Conservation (phyloP, 1,140 invertebrate species). For the Carcinoscorpius rotundicauda region DNA sequence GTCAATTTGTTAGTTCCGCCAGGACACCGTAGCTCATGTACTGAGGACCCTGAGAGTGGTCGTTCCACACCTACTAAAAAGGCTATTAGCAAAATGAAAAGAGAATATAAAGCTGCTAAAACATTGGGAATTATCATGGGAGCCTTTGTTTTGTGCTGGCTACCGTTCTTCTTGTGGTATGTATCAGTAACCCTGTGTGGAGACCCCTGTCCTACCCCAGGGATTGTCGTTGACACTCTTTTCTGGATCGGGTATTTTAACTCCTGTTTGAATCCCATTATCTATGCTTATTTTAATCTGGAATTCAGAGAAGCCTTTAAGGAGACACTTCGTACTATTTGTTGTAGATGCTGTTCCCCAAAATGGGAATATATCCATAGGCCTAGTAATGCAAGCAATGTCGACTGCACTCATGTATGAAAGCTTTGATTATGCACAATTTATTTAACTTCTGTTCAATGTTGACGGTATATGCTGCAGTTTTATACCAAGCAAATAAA, state of each 20-base stretch:
- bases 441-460: too few relatives aligned
- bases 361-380: too few relatives aligned
- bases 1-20: conserved; percentile 10
- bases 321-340: conserved; percentile 77
- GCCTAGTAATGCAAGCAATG: too few relatives aligned
- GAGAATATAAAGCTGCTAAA: conserved; percentile 91
- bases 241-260: conserved; percentile 99
- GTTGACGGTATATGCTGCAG: too few relatives aligned
- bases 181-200: conserved; percentile 66
- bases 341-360: conserved; percentile 41
- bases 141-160: conserved; percentile 87
- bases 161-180: conserved; percentile 95
- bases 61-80: conserved; percentile 70
- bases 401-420: too few relatives aligned
- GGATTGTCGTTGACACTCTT: conserved; percentile 70
- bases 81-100: conserved; percentile 72
- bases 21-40: conserved; percentile 20
- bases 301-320: conserved; percentile 97
- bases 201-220: conserved; percentile 59
- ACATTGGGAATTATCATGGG: conserved; percentile 93
- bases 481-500: too few relatives aligned
- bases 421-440: too few relatives aligned
- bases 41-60: conserved; percentile 24
- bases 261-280: conserved; percentile 89
- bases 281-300: conserved; percentile 97